Conservation (phyloP, 2,888 invertebrate genomes). For the Archips crataeganus region DNA sequence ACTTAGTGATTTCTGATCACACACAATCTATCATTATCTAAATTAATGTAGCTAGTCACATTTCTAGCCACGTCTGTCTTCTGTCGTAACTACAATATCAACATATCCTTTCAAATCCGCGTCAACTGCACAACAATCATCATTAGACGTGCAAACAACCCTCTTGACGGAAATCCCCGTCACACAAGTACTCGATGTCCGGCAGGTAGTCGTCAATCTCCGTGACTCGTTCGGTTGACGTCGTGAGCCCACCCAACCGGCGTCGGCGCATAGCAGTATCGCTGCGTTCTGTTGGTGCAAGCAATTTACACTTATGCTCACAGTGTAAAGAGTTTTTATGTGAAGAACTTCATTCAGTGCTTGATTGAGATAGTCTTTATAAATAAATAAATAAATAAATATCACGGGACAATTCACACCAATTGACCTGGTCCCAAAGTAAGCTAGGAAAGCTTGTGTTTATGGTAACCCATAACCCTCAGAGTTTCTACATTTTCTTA, state of each 20-base stretch:
- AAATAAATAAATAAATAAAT: too few relatives aligned
- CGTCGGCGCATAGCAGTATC: conserved; percentile 60
- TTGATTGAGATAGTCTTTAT: neutral
- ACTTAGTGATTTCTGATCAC: too few relatives aligned
- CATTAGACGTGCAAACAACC: conserved; percentile 40
- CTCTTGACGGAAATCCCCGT: conserved; percentile 46
- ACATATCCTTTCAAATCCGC: conserved; percentile 1
- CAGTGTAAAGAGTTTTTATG: neutral
- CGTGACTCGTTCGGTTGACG: conserved; percentile 66
- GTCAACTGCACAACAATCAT: conserved; percentile 39
- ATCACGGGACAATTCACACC: too few relatives aligned
- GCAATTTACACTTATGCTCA: conserved; percentile 43
- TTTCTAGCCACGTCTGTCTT: neutral
- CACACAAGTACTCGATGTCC: conserved; percentile 49
- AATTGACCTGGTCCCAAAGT: too few relatives aligned
- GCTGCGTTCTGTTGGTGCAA: conserved; percentile 45
- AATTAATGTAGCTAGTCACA: too few relatives aligned
- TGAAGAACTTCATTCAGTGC: neutral
- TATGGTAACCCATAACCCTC: neutral
- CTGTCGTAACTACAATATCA: neutral
- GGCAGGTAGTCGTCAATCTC: conserved; percentile 71
- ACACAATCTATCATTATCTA: too few relatives aligned
- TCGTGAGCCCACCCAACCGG: conserved; percentile 70
- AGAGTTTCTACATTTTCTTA: neutral
- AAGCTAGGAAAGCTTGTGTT: too few relatives aligned